phyloP scores from a whole-genome alignment of 2,113 vertebrate genomes.

The Sander lucioperca region DNA sequence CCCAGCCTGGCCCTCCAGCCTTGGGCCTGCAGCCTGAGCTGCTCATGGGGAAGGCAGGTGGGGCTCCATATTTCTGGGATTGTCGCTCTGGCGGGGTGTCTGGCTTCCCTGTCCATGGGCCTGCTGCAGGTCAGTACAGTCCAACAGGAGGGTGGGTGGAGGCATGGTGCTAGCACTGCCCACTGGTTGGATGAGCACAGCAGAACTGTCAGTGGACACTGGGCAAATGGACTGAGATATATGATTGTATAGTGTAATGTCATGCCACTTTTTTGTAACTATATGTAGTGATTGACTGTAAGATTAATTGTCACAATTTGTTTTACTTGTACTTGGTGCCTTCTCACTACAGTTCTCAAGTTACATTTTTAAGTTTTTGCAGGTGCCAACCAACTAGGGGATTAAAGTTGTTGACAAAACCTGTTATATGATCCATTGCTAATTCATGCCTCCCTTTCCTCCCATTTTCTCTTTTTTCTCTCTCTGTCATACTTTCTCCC shows the following conservation, averaged over 20 bases:
- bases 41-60: conserved; percentile 84
- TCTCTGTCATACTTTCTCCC: neutral
- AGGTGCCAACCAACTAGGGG: conserved; percentile 49
- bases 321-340: conserved; percentile 24
- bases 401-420: conserved; percentile 14
- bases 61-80: conserved; percentile 86
- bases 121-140: conserved; percentile 85
- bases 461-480: neutral
- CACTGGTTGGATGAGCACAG: conserved; percentile 53
- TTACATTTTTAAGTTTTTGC: conserved; percentile 32
- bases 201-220: conserved; percentile 49
- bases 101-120: conserved; percentile 82
- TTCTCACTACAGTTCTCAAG: conserved; percentile 10
- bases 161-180: conserved; percentile 48
- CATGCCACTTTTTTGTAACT: neutral
- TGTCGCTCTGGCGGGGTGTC: conserved; percentile 83
- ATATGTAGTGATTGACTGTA: conserved; percentile 8
- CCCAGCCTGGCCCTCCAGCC: conserved; percentile 80
- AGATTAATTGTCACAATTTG: neutral
- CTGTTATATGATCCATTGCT: neutral
- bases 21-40: conserved; percentile 85
- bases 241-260: conserved; percentile 40
- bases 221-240: conserved; percentile 52
- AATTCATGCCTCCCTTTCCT: conserved; percentile 42
- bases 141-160: conserved; percentile 71